phyloP scores from a whole-genome alignment of 2,797 vertebrate genomes.

The Echeneis naucrates region DNA sequence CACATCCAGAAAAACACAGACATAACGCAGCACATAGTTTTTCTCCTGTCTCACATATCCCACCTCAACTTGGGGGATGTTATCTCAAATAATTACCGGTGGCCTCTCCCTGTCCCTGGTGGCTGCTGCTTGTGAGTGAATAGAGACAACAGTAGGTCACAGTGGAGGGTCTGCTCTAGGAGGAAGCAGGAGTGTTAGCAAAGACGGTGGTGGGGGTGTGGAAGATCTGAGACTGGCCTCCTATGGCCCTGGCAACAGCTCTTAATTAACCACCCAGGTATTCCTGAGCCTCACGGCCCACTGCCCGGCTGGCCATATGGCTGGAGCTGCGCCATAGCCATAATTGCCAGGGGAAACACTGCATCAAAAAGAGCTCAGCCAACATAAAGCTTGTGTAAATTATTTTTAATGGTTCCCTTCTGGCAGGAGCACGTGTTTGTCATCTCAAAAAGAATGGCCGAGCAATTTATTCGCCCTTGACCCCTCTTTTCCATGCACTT shows the following conservation, averaged over 20 bases:
- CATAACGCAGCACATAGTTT: slow-evolving; percentile 61
- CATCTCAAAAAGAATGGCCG: slow-evolving; percentile 85
- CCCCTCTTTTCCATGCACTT: slow-evolving; percentile 77
- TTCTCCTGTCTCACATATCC: slow-evolving; percentile 85
- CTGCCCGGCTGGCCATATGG: slow-evolving; percentile 95
- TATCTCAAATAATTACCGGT: slow-evolving; percentile 99
- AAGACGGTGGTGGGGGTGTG: slow-evolving; percentile 75
- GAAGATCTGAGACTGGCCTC: slow-evolving; percentile 95
- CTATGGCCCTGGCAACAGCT: slow-evolving; percentile 95
- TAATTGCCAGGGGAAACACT: slow-evolving; percentile 94
- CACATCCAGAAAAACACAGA: slow-evolving; percentile 52
- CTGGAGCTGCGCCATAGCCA: slow-evolving; percentile 90
- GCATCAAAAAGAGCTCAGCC: slow-evolving; percentile 90
- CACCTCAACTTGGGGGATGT: slow-evolving; percentile 90
- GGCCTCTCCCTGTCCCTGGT: slow-evolving; percentile 93
- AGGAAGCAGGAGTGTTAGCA: slow-evolving; percentile 70
- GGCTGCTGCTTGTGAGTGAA: slow-evolving; percentile 82
- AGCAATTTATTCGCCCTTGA: slow-evolving; percentile 82
- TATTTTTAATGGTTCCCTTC: slow-evolving; percentile 98
- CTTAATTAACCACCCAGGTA: slow-evolving; percentile 99
- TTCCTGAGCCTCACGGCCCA: slow-evolving; percentile 91
- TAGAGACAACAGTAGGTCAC: slow-evolving; percentile 80
- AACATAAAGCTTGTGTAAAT: slow-evolving; percentile 94
- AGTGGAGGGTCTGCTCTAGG: slow-evolving; percentile 72
- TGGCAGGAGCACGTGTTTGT: slow-evolving; percentile 89